Evolutionary conservation across 2,888 invertebrate genomes (phyloP).

Genomic region (Sinelater perroti): DNA sequence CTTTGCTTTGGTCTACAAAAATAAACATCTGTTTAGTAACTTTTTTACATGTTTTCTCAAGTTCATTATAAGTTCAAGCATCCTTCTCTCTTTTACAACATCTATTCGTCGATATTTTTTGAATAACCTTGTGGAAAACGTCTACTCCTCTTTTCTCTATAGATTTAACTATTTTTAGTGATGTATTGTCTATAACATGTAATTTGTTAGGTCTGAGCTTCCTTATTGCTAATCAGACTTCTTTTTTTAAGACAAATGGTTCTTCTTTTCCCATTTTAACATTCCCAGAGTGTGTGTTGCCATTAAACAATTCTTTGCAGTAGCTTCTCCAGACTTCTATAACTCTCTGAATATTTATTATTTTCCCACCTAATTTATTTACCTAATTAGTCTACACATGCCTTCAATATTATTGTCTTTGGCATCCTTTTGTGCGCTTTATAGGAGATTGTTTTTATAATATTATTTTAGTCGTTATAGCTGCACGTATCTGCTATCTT

Average conservation of each 20-base stretch:
- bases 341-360: background rate
- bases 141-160: background rate
- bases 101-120: background rate
- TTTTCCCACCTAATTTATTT: background rate
- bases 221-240: background rate
- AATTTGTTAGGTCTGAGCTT: background rate
- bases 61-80: too few species aligned
- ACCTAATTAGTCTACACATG: conserved; percentile 1
- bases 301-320: conserved; percentile 6
- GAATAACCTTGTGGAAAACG: conserved; percentile 1
- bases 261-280: background rate
- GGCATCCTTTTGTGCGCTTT: background rate
- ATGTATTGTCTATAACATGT: background rate
- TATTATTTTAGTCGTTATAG: background rate
- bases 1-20: background rate
- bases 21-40: background rate
- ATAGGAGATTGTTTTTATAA: background rate
- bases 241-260: background rate
- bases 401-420: background rate
- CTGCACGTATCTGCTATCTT: background rate
- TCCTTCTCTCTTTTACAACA: too few species aligned
- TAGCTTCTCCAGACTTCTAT: background rate
- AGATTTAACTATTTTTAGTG: background rate
- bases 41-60: too few species aligned
- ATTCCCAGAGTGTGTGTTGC: background rate